A percentile compares a stretch with the other conserved stretches of the same genome.
Evolutionary conservation across 2,888 invertebrate genomes (phyloP).

Genomic region (Himalopsyche japonica): DNA sequence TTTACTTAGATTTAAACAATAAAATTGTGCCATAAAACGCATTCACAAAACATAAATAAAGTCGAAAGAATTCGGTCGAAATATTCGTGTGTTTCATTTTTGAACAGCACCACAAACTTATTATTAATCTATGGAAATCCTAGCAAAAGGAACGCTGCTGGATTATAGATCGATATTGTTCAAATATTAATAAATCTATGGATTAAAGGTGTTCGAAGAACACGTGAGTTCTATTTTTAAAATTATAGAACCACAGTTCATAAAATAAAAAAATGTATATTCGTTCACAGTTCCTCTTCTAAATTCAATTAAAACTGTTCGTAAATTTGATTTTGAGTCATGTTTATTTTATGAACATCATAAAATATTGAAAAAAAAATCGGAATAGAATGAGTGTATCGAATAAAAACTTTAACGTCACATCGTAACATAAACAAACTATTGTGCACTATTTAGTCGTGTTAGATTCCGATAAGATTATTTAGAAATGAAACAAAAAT

Average conservation of each 20-base stretch:
- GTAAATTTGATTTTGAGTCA: not conserved
- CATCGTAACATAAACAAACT: not conserved
- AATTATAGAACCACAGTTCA: not conserved
- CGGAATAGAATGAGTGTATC: not conserved
- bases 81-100: not conserved
- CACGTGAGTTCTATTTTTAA: not conserved
- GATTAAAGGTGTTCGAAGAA: too few species aligned
- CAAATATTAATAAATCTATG: not conserved
- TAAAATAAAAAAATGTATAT: not conserved
- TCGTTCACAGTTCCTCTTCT: not conserved
- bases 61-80: not conserved
- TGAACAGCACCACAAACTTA: not conserved
- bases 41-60: not conserved
- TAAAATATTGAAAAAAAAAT: not conserved
- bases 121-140: not conserved
- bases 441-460: not conserved
- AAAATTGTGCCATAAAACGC: not conserved
- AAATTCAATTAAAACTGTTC: not conserved
- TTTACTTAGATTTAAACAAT: not conserved
- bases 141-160: not conserved
- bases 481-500: not conserved
- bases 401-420: not conserved
- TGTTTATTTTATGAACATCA: not conserved
- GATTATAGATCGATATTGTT: not conserved
- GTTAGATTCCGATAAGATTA: not conserved